Conservation (phyloP, 2,888 invertebrate genomes). For the Cerceris rybyensis region DNA sequence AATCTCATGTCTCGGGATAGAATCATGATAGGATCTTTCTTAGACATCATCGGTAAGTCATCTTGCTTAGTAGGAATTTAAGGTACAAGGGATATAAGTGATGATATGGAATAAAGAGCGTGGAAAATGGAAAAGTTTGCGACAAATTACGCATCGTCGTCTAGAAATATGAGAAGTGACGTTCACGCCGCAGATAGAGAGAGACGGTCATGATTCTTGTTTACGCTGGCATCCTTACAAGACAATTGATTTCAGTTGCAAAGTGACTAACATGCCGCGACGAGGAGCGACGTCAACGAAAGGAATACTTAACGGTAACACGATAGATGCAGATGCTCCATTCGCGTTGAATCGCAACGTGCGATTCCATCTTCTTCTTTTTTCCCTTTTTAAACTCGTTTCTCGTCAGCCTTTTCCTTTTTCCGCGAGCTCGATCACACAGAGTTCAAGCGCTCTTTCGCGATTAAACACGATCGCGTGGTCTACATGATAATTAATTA, state of each 20-base stretch:
- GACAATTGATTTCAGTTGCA: slow-evolving; percentile 58
- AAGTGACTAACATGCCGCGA: slow-evolving; percentile 24
- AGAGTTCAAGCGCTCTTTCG: background rate
- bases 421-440: background rate
- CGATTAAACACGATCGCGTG: slow-evolving; percentile 35
- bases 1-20: too few relatives aligned
- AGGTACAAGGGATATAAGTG: too few relatives aligned
- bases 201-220: slow-evolving; percentile 28
- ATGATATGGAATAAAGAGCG: background rate
- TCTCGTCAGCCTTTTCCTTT: background rate
- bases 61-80: too few relatives aligned
- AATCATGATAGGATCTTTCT: too few relatives aligned
- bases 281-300: slow-evolving; percentile 40
- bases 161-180: slow-evolving; percentile 20
- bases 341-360: slow-evolving; percentile 9
- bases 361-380: slow-evolving; percentile 17
- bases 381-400: slow-evolving; percentile 2
- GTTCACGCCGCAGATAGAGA: slow-evolving; percentile 1
- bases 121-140: background rate
- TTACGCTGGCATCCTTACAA: slow-evolving; percentile 56
- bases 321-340: slow-evolving; percentile 34
- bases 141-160: slow-evolving; percentile 13
- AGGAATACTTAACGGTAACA: slow-evolving; percentile 30
- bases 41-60: too few relatives aligned
- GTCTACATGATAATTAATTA: slow-evolving; percentile 30